A percentile compares a stretch with the other conserved stretches of the same genome.
These are phyloP conservation scores for Chaetorhynchus papuensis DNA, from an alignment of 2,113 vertebrate genomes.

Conservation along the genomic window DNA sequence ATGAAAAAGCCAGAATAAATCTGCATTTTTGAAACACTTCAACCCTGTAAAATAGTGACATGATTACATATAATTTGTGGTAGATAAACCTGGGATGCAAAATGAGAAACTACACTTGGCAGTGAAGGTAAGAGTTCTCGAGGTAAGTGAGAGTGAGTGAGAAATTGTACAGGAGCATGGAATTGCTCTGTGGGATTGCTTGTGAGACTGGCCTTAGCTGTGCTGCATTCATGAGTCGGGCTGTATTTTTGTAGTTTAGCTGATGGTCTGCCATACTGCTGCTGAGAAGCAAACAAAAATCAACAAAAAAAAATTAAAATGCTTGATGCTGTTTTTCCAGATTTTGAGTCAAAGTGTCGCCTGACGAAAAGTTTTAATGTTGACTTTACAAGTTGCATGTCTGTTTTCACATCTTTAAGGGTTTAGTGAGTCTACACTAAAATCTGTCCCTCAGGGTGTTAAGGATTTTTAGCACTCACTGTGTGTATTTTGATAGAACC, in stretches of 20 bases:
- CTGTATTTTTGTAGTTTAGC: neutral
- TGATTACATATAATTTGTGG: neutral
- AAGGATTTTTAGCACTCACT: neutral
- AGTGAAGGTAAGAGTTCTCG: neutral
- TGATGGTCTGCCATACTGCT: neutral
- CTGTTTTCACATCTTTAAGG: neutral
- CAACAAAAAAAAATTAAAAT: neutral
- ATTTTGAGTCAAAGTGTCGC: neutral
- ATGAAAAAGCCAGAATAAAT: neutral
- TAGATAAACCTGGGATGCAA: neutral
- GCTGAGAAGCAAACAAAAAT: neutral
- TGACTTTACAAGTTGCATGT: neutral
- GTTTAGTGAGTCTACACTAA: neutral
- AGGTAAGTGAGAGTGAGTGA: neutral
- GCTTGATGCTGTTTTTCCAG: neutral
- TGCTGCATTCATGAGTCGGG: neutral
- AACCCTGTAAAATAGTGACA: neutral
- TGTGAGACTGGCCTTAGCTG: neutral
- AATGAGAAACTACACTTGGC: neutral
- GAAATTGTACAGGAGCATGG: neutral
- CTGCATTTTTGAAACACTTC: neutral
- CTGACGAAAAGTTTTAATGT: neutral
- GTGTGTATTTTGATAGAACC: neutral
- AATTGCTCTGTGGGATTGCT: neutral
- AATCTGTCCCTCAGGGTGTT: neutral